Base-by-base conservation (phyloP, 2,888 invertebrate genomes). In the Diarsia mendica region DNA sequence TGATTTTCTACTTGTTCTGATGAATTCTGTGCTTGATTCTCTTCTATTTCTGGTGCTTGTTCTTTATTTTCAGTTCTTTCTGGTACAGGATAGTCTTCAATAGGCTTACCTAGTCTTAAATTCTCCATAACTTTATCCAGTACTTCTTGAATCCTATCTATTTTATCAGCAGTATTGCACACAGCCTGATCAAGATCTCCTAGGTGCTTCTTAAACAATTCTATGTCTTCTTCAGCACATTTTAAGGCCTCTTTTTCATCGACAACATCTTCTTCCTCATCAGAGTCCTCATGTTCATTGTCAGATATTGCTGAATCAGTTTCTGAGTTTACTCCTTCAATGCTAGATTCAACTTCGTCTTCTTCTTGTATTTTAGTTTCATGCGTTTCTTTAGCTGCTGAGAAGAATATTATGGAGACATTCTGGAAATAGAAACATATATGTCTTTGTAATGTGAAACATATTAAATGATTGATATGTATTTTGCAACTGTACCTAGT, bases 401-500 rank as follows among this genome's bases (percentile, higher is more conserved):
- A 99, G 96, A 99, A 99, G 94, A 99, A 99, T 13, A 98, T 98
- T 46, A 98, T 97, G 64, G 97, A 97, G 3, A 99, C 97, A 74
- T 97, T 96, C 95, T 96, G 92, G 20, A 94, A 75, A 39, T 75
- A 72, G 64, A 15, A 58, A 11, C 13, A 23, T 13, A 55, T 55
- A 55, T 55, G 6, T 23, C 5, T 13, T 55, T n/a, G 23, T 13
- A 55, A 13, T 55, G 23, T 23, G 23, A 55, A 55, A 3, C 0
- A 55, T 55, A 23, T 55, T 13, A 0, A 2, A 23, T 23, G 55
- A 23, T 55, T 2, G 55, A 55, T 55, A 13, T 23, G 39, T 53
- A 55, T 13, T 55, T 23, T 23, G 55, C 13, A 23, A 23, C 6
- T 6, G 6, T 23, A 55, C 11, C n/a, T n/a, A n/a, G n/a, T 55